Evolutionary conservation across 1,140 invertebrate species (phyloP).

Genomic region (Dolichoris vasculosae): DNA sequence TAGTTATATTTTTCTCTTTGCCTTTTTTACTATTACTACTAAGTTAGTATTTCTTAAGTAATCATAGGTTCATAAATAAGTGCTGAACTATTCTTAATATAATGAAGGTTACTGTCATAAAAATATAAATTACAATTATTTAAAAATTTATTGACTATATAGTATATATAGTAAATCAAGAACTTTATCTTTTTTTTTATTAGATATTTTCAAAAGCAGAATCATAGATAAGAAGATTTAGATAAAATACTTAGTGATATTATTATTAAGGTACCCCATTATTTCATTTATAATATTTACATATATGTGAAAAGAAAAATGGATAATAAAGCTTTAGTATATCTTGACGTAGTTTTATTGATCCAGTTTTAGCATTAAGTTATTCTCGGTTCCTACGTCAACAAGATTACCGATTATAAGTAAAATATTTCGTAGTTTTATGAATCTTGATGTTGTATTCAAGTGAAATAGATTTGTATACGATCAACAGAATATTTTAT

Average conservation of each 20-base stretch:
- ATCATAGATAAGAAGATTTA: background rate
- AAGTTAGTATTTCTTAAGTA: background rate
- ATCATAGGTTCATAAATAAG: background rate
- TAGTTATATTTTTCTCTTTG: background rate
- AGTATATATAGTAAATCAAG: background rate
- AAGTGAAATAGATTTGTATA: background rate
- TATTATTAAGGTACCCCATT: background rate
- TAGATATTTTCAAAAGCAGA: background rate
- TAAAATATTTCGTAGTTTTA: background rate
- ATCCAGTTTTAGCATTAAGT: background rate
- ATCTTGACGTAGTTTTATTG: background rate
- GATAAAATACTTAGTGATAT: background rate
- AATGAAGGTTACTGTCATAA: background rate
- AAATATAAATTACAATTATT: slow-evolving; percentile 8
- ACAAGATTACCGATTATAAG: background rate
- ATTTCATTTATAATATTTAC: background rate
- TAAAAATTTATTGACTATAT: background rate
- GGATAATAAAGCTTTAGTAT: background rate
- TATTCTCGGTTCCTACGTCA: background rate
- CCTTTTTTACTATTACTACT: background rate
- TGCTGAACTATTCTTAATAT: background rate
- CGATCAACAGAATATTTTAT: background rate
- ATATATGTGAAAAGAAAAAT: background rate
- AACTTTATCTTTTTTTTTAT: background rate
- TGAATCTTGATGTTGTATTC: background rate